A percentile compares a stretch with the other conserved stretches of the same genome.
These are phyloP conservation scores for Drosophila seguyi DNA, from an alignment of 1,140 invertebrate species.

Conservation along the genomic window DNA sequence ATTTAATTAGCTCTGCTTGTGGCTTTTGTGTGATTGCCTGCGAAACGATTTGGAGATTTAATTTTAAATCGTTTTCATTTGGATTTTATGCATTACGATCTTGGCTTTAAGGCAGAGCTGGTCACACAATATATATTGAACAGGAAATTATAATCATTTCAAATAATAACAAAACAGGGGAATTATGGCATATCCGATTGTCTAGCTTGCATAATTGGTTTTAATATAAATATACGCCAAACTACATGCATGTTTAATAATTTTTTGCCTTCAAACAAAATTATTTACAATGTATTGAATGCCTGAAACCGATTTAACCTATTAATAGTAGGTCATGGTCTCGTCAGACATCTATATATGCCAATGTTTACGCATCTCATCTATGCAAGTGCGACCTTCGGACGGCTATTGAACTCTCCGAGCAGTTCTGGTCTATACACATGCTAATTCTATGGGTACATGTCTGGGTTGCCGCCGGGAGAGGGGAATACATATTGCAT, in stretches of 20 bases:
- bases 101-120: constrained; percentile 1
- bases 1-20: constrained; percentile 78
- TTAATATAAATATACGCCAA: background rate
- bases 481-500: constrained; percentile 46
- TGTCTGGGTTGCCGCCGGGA: constrained; percentile 6
- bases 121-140: background rate
- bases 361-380: constrained; percentile 20
- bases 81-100: constrained; percentile 25
- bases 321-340: constrained; percentile 13
- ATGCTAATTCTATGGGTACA: constrained; percentile 6
- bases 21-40: constrained; percentile 59
- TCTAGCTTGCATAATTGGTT: background rate
- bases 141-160: background rate
- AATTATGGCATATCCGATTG: background rate
- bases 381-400: constrained; percentile 37
- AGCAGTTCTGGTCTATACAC: constrained; percentile 8
- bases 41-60: constrained; percentile 55
- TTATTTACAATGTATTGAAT: background rate
- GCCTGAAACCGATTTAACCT: background rate
- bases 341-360: background rate
- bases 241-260: too few species aligned
- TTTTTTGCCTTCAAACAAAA: too few species aligned
- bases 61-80: constrained; percentile 51
- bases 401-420: constrained; percentile 45
- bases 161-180: background rate